Evolutionary conservation across 2,888 invertebrate species (phyloP), one percentile per base, ranked within the genome.

Genomic region (Watsonalla binaria): DNA sequence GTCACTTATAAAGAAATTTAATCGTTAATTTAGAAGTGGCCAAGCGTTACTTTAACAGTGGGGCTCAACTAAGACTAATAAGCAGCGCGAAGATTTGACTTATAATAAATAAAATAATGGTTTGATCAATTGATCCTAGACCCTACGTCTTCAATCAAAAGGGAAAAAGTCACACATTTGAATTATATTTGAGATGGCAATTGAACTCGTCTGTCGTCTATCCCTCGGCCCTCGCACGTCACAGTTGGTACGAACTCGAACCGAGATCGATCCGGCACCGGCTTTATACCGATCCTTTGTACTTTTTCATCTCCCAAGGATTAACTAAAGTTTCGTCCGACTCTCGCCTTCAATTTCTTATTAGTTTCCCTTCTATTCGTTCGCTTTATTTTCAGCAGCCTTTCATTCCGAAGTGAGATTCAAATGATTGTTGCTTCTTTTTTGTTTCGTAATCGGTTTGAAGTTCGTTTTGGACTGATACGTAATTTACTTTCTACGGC

Each of bases 301-400:
- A 84, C 82, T 84, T 84, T 86, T 86, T 86, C 85, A 85, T 85
- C 84, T 85, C 82, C 72, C 71, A 80, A 79, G 87, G 84, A 86
- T 87, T 86, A 86, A 80, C 78, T 74, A 74, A 81, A 82, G 76
- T 84, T 79, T 73, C 72, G 76, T 74, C 66, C 63, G 51, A 54
- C 61, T 72, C 71, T 70, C 66, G 68, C 66, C 63, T 66, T 71
- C 68, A 66, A 68, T 75, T 72, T 72, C 76, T 78, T 82, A 78
- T 80, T 79, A 74, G 70, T 70, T 72, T 66, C 63, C 58, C 65
- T 63, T 74, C 75, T 76, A 74, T 74, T 77, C 73, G 66, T 59
- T 65, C 48, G 54, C 42, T 65, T 61, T 54, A 62, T 56, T 62
- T 68, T 54, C 37, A 49, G 15, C 37, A 39, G 37, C 9, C 42